Evolutionary conservation across 2,113 vertebrate species (phyloP).

Genomic region (Melanerpes aurifrons): DNA sequence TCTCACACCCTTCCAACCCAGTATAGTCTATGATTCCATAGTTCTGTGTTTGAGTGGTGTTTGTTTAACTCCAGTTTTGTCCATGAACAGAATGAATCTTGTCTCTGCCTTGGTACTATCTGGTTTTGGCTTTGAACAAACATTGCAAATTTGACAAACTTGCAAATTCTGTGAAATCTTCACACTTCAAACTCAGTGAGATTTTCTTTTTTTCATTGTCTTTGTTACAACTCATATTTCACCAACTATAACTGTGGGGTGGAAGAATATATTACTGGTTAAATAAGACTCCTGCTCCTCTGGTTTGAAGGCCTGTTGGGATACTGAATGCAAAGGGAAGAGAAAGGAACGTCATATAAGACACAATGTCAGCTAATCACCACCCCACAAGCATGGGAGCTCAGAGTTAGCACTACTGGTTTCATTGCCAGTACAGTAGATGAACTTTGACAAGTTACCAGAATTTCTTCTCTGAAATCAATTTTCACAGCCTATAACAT

Average conservation of each 20-base stretch:
- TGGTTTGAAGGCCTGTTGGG: neutral
- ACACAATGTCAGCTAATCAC: neutral
- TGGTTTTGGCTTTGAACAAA: neutral
- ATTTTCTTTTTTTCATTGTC: neutral
- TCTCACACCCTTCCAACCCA: no score
- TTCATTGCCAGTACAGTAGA: neutral
- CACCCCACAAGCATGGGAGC: neutral
- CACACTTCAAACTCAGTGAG: neutral
- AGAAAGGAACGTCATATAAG: neutral
- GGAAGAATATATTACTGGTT: neutral
- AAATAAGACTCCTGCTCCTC: neutral
- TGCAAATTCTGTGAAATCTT: neutral
- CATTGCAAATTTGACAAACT: neutral
- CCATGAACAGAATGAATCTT: neutral
- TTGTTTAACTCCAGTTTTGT: neutral
- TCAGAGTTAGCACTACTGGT: neutral
- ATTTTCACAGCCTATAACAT: neutral
- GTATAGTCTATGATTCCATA: no score
- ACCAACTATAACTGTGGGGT: neutral
- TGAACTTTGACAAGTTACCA: neutral
- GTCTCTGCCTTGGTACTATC: neutral
- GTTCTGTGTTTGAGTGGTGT: neutral
- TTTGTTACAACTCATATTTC: neutral
- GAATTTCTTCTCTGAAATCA: neutral
- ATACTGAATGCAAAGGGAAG: neutral